Conservation (phyloP, 2,888 invertebrate species). For the Mythimna ferrago region DNA sequence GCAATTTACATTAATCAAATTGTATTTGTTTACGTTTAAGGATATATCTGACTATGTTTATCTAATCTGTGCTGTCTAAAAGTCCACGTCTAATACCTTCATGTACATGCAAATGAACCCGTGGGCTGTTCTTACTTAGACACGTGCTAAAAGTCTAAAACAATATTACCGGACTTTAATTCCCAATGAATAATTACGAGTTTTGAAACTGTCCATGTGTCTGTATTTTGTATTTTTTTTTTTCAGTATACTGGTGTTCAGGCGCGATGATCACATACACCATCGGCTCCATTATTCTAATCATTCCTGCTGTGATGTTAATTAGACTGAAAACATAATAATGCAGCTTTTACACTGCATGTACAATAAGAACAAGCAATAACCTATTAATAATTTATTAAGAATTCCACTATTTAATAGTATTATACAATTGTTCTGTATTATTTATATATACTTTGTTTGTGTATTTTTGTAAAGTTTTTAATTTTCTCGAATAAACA, state of each 20-base stretch:
- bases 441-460: constrained; percentile 65
- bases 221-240: constrained; percentile 16
- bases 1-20: too few species aligned
- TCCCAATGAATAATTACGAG: too few species aligned
- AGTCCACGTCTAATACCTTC: too few species aligned
- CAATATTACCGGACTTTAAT: too few species aligned
- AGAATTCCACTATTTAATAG: constrained; percentile 66
- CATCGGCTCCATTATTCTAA: constrained; percentile 93
- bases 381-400: constrained; percentile 55
- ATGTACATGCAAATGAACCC: too few species aligned
- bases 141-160: too few species aligned
- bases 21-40: too few species aligned
- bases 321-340: constrained; percentile 84
- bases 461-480: constrained; percentile 63
- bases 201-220: too few species aligned
- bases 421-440: constrained; percentile 66
- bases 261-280: constrained; percentile 96
- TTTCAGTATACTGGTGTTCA: constrained; percentile 96
- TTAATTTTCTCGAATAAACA: constrained; percentile 78
- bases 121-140: too few species aligned
- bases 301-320: constrained; percentile 94
- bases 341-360: constrained; percentile 69
- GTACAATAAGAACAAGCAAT: constrained; percentile 67
- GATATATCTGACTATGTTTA: too few species aligned
- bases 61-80: too few species aligned